These are phyloP conservation scores for Nematostella vectensis DNA, from an alignment of 92 coral and sea anemone species.

Conservation along the genomic window DNA sequence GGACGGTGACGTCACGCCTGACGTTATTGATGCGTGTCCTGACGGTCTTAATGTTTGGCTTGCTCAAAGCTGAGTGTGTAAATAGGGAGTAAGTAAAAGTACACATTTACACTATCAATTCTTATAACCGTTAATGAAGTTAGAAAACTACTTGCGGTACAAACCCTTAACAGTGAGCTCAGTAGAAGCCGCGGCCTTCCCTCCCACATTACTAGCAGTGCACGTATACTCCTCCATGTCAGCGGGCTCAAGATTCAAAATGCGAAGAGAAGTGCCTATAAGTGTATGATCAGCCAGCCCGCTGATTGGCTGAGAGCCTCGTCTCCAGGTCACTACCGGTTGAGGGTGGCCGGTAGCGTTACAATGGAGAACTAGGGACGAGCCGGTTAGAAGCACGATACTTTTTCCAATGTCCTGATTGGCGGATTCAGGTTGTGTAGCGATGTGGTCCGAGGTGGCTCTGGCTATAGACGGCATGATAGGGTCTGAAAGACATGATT, in stretches of 20 bases:
- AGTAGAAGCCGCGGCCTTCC: slow-evolving; percentile 47
- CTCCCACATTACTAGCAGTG: slow-evolving; percentile 44
- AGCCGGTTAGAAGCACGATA: slow-evolving; percentile 41
- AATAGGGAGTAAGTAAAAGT: no score
- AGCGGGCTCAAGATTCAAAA: slow-evolving; percentile 23
- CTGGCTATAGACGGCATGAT: slow-evolving; percentile 37
- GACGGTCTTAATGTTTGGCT: slow-evolving; percentile 14
- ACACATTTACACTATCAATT: no score
- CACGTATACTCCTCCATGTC: slow-evolving; percentile 62
- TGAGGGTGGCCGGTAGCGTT: slow-evolving; percentile 53
- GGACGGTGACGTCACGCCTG: slow-evolving; percentile 35
- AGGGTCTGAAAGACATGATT: slow-evolving; percentile 24
- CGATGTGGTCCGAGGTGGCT: slow-evolving; percentile 18
- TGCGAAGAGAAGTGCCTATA: slow-evolving; percentile 27
- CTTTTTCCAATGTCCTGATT: slow-evolving; percentile 47
- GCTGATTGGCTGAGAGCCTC: slow-evolving; percentile 25
- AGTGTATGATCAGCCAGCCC: slow-evolving; percentile 8
- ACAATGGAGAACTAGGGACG: slow-evolving; percentile 48
- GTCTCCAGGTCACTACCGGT: slow-evolving; percentile 55
- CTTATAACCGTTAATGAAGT: no score
- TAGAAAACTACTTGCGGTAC: no score
- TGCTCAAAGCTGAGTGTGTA: no score
- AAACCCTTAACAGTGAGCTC: slow-evolving; percentile 52
- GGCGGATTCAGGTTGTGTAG: slow-evolving; percentile 26
- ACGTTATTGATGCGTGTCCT: slow-evolving; percentile 25